Conservation (phyloP, 2,888 invertebrate species). For the Cantharis lateralis region DNA sequence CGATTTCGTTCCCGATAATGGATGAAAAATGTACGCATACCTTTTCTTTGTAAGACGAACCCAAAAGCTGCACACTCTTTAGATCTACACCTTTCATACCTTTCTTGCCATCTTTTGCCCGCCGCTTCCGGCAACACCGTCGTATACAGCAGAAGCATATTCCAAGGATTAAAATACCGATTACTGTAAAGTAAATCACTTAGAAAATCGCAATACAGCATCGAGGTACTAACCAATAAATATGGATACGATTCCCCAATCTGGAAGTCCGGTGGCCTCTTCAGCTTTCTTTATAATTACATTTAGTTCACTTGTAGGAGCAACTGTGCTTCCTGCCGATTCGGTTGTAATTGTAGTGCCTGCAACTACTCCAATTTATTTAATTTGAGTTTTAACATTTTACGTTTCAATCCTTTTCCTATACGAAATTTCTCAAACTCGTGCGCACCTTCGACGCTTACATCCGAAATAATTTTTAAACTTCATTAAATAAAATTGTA, state of each 20-base stretch:
- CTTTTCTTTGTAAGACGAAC: slow-evolving; percentile 97
- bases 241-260: slow-evolving; percentile 85
- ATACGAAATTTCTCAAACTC: background rate
- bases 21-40: slow-evolving; percentile 63
- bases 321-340: background rate
- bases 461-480: no score
- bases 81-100: slow-evolving; percentile 93
- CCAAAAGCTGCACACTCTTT: slow-evolving; percentile 94
- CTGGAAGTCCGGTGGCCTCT: slow-evolving; percentile 75
- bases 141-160: slow-evolving; percentile 92
- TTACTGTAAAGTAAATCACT: slow-evolving; percentile 56
- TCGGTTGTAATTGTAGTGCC: slow-evolving; percentile 6
- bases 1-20: background rate
- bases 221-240: slow-evolving; percentile 67
- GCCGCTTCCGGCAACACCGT: slow-evolving; percentile 87
- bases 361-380: background rate
- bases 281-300: slow-evolving; percentile 51
- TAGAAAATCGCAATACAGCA: background rate
- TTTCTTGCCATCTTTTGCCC: slow-evolving; percentile 94
- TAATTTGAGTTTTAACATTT: background rate
- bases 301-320: slow-evolving; percentile 12
- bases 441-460: no score
- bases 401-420: background rate
- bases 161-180: slow-evolving; percentile 78
- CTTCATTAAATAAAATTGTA: no score